Base-by-base conservation (phyloP, 2,113 vertebrate genomes). In the Menura novaehollandiae region DNA sequence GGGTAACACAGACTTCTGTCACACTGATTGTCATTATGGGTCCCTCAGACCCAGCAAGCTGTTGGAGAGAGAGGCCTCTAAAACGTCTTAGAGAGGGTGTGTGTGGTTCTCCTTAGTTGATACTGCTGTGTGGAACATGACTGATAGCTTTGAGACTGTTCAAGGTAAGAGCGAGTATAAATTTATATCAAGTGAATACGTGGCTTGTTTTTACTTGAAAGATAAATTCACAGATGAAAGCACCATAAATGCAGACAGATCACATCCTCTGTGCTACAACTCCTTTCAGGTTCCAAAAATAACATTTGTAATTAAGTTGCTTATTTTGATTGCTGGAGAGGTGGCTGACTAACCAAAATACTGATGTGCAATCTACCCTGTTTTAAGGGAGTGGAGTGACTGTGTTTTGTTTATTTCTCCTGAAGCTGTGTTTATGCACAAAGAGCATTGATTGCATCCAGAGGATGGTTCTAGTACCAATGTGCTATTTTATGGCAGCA, bases 261-360 rank as follows among this genome's bases (percentile, higher is more conserved):
- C 37, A n/a, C 35, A 18, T 75, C 67, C 64, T 67, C 52, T 59
- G 32, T 51, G 39, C 64, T 62, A 4, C 62, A 86, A 43, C 21
- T 32, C 64, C 46, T 66, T 75, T 76, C 92, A 66, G 66, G 26
- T 32, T 95, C 89, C 85, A 87, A 82, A 97, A 87, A 88, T 71
- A 93, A 49, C 73, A 4, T 30, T 26, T 30, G 47, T 53, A 75
- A 96, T 75, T 58, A 81, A 68, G 89, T 93, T 94, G 30, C 56
- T 88, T 79, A 49, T 93, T 86, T 94, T 74, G 62, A 59, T n/a
- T 94, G 89, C 86, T 91, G n/a, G 32, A 88, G 41, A 88, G 75
- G 81, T 86, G 83, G 64, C 82, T 91, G 90, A 59, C 78, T 69
- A 89, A 96, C 94, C 60, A 88, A 88, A 97, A 90, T 23, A 52